Evolutionary conservation across 1,140 invertebrate species (phyloP), one percentile per base, ranked within the genome.

Genomic region (Aphelenchoides fujianensis): DNA sequence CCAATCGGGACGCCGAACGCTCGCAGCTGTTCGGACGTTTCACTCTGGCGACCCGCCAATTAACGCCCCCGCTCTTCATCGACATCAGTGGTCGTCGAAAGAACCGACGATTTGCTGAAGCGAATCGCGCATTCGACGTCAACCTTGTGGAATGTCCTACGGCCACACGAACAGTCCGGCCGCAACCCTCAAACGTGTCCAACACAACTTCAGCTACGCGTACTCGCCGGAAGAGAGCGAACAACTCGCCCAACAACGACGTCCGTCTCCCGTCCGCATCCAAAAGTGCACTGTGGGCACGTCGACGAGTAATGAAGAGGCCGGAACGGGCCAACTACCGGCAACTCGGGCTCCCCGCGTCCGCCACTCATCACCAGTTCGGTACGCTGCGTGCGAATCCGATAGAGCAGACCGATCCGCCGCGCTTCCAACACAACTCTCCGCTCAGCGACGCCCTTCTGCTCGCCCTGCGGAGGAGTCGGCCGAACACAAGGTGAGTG

Each of bases 401-500:
- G 41, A 23, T 48, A 12, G 55, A 59, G 34, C 5, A 7, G 5
- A 59, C 28, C 55, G 55, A 59, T 19, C 55, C 5, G 34, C 5
- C 23, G 34, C 55, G 19, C 34, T 59, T 7, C 23, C 41, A 48
- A 7, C 55, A 59, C 55, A 66, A 66, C 31, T 70, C 69, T 32
- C 61, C 69, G 9, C 41, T 70, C 30, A 69, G 63, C 35, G 72
- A 73, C 31, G 36, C 72, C 19, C 71, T 73, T 32, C 57, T 73
- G 23, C 61, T 73, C 27, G 72, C 72, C 16, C 71, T 73, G 3
- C 71, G 72, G 5, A 55, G 72, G 37, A 73, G 70, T 35, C 71
- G 72, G 19, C 72, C 72, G 23, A 72, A 73, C 48, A 73, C 72
- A n/a, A 61, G 72, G 72, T 73, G 34, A 63, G 73, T 73, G 37